Evolutionary conservation across 2,797 vertebrate genomes (phyloP), one percentile per base, ranked within the genome.

Genomic region (Enteromius thamalakanensis): DNA sequence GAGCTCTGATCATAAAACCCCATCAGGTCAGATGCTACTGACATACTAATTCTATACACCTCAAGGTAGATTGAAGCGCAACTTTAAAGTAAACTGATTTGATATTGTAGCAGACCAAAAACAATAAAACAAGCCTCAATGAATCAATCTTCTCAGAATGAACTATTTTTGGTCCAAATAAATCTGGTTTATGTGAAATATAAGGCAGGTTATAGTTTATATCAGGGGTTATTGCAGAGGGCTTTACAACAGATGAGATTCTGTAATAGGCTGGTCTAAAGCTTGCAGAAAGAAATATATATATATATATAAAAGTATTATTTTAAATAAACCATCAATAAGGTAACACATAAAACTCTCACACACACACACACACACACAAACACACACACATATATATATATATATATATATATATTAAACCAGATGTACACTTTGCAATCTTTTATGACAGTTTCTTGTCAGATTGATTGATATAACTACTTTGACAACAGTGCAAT

Each of bases 61-160:
- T 70, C 12, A 70, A 15, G 21, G n/a, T 40, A 70, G 40, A 40
- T n/a, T 45, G 40, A 70, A 70, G 37, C n/a, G 15, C 21, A 26
- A 40, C 34, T 68, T 64, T 64, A 32, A 64, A 64, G 62, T 64
- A 34, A n/a, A 21, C 34, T 68, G 34, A 40, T 68, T 40, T 21
- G 34, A 68, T 68, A 21, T 68, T 68, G 65, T 32, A 32, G 62
- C 15, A 40, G 65, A 40, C 19, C 34, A 68, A 68, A 68, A 47
- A 45, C 40, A 70, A 45, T 70, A 70, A 70, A 15, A 45, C 12
- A 70, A 45, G 12, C n/a, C 40, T 70, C 68, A 70, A 15, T 47
- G 40, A 70, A 45, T 45, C 68, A 42, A 15, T 23, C 5, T 70
- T 26, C 37, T 15, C 40, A 70, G 21, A 15, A 70, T 70, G 5